Base-by-base conservation (phyloP, 2,888 invertebrate genomes). In the Epiblema foenella region DNA sequence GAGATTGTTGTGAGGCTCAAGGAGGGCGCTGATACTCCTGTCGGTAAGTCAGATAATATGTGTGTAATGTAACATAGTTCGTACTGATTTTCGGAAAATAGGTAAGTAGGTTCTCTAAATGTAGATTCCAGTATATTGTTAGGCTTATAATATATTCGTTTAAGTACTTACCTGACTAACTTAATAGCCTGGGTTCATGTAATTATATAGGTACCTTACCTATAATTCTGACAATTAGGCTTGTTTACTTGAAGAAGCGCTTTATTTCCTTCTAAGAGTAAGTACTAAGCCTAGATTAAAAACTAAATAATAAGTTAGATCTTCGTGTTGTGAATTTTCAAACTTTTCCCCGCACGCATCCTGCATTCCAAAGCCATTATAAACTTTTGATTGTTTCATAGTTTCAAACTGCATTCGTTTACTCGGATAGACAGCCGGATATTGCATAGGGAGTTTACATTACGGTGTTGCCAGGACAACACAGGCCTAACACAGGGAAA, bases 1-100 rank as follows among this genome's bases (percentile, higher is more conserved):
- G 98, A 98, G 94, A 98, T 98, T 81, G 98, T 98, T 76, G 94
- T 98, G 81, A 95, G 97, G 85, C 93, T 98, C 83, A 97, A 97
- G 89, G 98, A 98, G 94, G 98, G 97, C 64, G 94, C 95, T 67
- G 97, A 97, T 80, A 98, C 97, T 54, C 96, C 97, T 77, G 95
- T 97, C 77, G 98, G 98, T 97, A 90, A 95, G 96, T 90, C 75
- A 18, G 52, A 68, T 18, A 37, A 24, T 11, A 5, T 5, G 10
- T 11, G 1, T 8, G 33, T 7, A 33, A 33, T 33, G 9, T 33
- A 8, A 1, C 7, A 33, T 5, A 33, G 3, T 33, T 33, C 33
- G 7, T 8, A 5, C 33, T 8, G 9, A 33, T 33, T 8, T 33
- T 33, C 33, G 33, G 33, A 33, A 24, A 29, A 54, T 15, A 33